Evolutionary conservation across 2,888 invertebrate genomes (phyloP), one percentile per base, ranked within the genome.

Genomic region (Criorhina ranunculi): DNA sequence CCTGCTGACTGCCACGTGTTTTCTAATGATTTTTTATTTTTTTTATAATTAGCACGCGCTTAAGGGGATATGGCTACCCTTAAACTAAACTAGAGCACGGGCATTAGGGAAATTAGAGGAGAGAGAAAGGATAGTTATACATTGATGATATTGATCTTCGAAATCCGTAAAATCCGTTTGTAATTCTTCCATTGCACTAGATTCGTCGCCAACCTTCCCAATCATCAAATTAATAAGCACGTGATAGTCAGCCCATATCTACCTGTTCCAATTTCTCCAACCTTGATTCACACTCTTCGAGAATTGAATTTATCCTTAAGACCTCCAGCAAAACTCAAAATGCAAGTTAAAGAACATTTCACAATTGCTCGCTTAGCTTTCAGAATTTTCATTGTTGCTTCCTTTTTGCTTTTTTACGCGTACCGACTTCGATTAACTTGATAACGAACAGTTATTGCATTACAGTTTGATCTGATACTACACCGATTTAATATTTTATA

Each of bases 211-310:
- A n/a, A 51, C n/a, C 24, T 9, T 24, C 9, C 17, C 46, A 6
- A 46, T 17, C 46, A 29, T 29, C n/a, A 12, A 2, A 11, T 51
- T 29, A 51, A 51, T 3, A 3, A 29, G 24, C 24, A n/a, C 12
- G 6, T 51, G 24, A 12, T 55, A 49, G 11, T 24, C 17, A 5
- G 24, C 17, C 19, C 46, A 46, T 17, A 8, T 0, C 9, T 46
- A 8, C 8, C 9, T 46, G 17, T 15, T 31, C 12, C 31, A 53
- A 33, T 53, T 53, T 53, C 8, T 53, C 53, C 53, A 53, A 31
- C n/a, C 51, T 2, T n/a, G 51, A 53, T 5, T 7, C 31, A 12
- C 53, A 53, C 5, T 53, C 53, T 31, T 53, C 53, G n/a, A n/a
- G n/a, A 3, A 49, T 1, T 2, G 4, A 3, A 24, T 24, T 49